These are phyloP conservation scores for Cantharis flavilabris DNA, from an alignment of 2,888 invertebrate genomes.

Conservation along the genomic window DNA sequence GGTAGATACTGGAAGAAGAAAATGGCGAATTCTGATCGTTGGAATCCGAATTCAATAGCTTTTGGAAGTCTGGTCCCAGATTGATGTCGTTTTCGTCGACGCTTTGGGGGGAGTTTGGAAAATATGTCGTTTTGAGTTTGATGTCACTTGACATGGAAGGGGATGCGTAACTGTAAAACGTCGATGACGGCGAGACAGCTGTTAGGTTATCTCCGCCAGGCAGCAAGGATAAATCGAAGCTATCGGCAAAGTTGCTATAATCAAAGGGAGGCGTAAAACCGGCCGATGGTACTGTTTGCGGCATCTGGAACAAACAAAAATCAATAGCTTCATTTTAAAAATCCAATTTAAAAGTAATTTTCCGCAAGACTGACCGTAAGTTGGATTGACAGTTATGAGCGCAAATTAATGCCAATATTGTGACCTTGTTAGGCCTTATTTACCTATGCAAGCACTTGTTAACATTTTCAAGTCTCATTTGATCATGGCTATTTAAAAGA, in stretches of 20 bases:
- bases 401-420: background rate
- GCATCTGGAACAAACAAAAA: conserved; percentile 68
- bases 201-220: conserved; percentile 63
- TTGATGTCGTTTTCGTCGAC: conserved; percentile 43
- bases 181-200: conserved; percentile 56
- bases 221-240: conserved; percentile 74
- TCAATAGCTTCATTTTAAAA: background rate
- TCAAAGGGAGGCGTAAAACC: conserved; percentile 76
- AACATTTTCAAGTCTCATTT: background rate
- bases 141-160: conserved; percentile 56
- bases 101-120: conserved; percentile 44
- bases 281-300: conserved; percentile 79
- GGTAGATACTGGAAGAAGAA: conserved; percentile 43
- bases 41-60: conserved; percentile 44
- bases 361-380: background rate
- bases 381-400: background rate
- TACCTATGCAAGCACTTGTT: background rate
- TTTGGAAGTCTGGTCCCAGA: conserved; percentile 52
- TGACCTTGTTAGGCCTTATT: background rate
- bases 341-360: background rate
- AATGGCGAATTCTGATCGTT: conserved; percentile 10
- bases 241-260: conserved; percentile 65
- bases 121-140: conserved; percentile 50
- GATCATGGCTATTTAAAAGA: background rate
- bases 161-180: conserved; percentile 49